Evolutionary conservation across 2,888 invertebrate genomes (phyloP).

Genomic region (Epicampocera succincta): DNA sequence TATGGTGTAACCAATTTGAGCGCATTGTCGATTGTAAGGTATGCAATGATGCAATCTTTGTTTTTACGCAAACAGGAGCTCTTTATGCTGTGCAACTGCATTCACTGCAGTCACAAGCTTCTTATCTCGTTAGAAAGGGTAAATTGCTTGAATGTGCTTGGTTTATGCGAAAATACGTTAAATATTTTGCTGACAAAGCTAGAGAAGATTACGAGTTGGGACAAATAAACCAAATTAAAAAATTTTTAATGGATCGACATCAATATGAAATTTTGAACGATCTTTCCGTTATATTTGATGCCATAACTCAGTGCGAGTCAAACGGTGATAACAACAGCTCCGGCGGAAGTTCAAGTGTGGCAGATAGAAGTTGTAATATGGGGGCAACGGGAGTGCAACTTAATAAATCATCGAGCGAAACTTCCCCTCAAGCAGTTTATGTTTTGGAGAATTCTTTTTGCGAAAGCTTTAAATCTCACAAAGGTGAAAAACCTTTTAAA

Average conservation of each 20-base stretch:
- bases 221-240: conserved; percentile 79
- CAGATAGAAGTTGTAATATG: conserved; percentile 75
- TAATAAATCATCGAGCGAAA: conserved; percentile 37
- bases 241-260: conserved; percentile 78
- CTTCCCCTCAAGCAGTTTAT: conserved; percentile 76
- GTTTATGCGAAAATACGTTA: conserved; percentile 79
- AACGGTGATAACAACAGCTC: conserved; percentile 78
- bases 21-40: conserved; percentile 79
- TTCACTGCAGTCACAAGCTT: conserved; percentile 77
- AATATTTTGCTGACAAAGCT: conserved; percentile 81
- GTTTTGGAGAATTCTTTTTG: conserved; percentile 81
- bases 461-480: conserved; percentile 79
- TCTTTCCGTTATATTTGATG: conserved; percentile 81
- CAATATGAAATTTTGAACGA: conserved; percentile 81
- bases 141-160: conserved; percentile 79
- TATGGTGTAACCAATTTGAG: conserved; percentile 84
- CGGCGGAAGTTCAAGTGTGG: conserved; percentile 78
- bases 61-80: conserved; percentile 80
- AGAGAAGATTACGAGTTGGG: conserved; percentile 79
- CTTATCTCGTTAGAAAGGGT: conserved; percentile 76
- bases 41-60: conserved; percentile 76
- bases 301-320: conserved; percentile 79
- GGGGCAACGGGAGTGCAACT: conserved; percentile 58
- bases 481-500: conserved; percentile 78
- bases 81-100: conserved; percentile 76